Evolutionary conservation across 2,113 vertebrate species (phyloP).

Genomic region (Caloenas nicobarica): DNA sequence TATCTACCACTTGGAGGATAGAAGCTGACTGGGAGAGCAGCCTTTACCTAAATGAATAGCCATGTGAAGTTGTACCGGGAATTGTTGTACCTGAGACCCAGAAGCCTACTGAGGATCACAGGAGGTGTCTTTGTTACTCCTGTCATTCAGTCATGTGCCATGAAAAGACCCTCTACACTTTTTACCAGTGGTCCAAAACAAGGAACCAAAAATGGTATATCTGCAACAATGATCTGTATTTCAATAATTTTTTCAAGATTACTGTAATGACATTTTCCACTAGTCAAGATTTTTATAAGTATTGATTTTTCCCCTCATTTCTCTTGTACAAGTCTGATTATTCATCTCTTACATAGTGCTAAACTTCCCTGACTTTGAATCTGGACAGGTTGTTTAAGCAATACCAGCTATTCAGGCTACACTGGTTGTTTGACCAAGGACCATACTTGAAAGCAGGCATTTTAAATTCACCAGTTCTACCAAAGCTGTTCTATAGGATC

Average conservation of each 20-base stretch:
- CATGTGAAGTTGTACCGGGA: neutral
- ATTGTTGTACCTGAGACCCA: neutral
- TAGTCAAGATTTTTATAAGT: neutral
- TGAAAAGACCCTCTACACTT: neutral
- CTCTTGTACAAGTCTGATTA: neutral
- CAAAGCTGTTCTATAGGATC: neutral
- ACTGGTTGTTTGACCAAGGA: neutral
- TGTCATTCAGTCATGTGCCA: rapidly evolving
- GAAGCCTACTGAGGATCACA: neutral
- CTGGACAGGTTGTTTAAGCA: neutral
- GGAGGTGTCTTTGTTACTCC: neutral
- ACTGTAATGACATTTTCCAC: neutral
- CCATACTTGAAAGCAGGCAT: neutral
- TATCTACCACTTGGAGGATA: neutral
- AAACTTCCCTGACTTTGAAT: neutral
- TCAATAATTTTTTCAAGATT: neutral
- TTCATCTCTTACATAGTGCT: neutral
- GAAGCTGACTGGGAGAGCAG: neutral
- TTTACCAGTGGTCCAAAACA: neutral
- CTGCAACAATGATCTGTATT: neutral
- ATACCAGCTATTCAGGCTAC: rapidly evolving
- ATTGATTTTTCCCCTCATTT: neutral
- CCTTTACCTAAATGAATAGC: neutral
- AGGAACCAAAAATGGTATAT: neutral
- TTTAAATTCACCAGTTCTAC: neutral